Conservation (phyloP, 2,797 vertebrate species). For the Danio choprae region DNA sequence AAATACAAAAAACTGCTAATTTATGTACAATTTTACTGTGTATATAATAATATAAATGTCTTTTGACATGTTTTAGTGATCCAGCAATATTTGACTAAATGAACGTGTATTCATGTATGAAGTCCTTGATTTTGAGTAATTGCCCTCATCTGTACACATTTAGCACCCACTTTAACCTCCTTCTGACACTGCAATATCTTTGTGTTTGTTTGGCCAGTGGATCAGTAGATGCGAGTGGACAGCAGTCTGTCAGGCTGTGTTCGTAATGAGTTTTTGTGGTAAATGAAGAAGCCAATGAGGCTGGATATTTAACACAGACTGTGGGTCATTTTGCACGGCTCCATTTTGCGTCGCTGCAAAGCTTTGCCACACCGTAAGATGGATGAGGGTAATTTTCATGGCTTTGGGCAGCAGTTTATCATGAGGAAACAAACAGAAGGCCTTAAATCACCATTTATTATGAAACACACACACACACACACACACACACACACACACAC, state of each 20-base stretch:
- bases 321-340: slow-evolving; percentile 52
- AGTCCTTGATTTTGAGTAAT: neutral
- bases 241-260: slow-evolving; percentile 20
- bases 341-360: slow-evolving; percentile 56
- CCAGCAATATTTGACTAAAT: neutral
- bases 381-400: slow-evolving; percentile 85
- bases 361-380: slow-evolving; percentile 73
- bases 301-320: slow-evolving; percentile 45
- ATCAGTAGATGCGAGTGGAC: slow-evolving; percentile 3
- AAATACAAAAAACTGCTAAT: too few relatives aligned
- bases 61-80: neutral
- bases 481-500: neutral
- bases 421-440: slow-evolving; percentile 74
- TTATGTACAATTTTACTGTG: too few relatives aligned
- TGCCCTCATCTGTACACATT: slow-evolving; percentile 27
- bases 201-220: slow-evolving; percentile 18
- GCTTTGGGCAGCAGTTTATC: slow-evolving; percentile 78
- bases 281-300: slow-evolving; percentile 38
- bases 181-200: slow-evolving; percentile 13
- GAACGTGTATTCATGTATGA: neutral
- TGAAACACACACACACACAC: slow-evolving; percentile 45
- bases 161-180: slow-evolving; percentile 29
- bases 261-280: slow-evolving; percentile 45
- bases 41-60: too few relatives aligned
- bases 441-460: slow-evolving; percentile 72